Percentiles rank a stretch among this genome's conserved stretches.
Conservation (phyloP, 2,888 invertebrate genomes). For the Sthenelais limicola region DNA sequence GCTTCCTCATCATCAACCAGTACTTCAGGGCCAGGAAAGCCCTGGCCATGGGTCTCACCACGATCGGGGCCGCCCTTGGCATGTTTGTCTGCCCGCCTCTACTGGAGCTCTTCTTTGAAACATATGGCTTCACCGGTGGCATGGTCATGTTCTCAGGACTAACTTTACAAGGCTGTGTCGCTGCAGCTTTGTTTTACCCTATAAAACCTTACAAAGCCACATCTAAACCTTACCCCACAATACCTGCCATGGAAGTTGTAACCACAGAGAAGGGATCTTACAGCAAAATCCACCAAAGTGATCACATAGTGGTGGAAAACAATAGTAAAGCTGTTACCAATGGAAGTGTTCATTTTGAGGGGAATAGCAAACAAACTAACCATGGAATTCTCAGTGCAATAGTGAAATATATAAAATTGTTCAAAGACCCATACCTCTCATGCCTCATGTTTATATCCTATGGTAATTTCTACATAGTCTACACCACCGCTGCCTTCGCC, state of each 20-base stretch:
- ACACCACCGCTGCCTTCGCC: slow-evolving; percentile 11
- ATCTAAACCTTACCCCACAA: not conserved
- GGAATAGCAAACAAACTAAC: too few species aligned
- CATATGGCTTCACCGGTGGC: slow-evolving; percentile 17
- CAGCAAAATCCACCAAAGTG: too few species aligned
- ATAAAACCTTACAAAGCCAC: not conserved
- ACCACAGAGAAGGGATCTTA: too few species aligned
- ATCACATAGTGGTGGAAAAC: not conserved
- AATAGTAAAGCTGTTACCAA: too few species aligned
- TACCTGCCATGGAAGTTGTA: not conserved
- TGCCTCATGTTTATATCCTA: not conserved
- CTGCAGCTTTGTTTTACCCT: not conserved
- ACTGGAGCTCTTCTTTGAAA: not conserved
- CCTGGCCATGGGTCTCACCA: not conserved
- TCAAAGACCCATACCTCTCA: not conserved
- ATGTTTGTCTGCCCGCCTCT: slow-evolving; percentile 16
- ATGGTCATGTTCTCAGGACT: not conserved
- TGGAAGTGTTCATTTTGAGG: not conserved
- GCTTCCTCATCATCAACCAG: slow-evolving; percentile 5
- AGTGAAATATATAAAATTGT: not conserved
- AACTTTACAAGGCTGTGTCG: slow-evolving; percentile 3
- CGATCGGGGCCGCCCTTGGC: not conserved
- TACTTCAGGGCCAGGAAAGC: slow-evolving; percentile 11
- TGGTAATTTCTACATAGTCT: not conserved
- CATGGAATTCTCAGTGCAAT: not conserved